Percentiles rank a stretch among this genome's conserved stretches.
phyloP scores from a whole-genome alignment of 2,888 invertebrate genomes.

The Sinodicranocentrus sp. region DNA sequence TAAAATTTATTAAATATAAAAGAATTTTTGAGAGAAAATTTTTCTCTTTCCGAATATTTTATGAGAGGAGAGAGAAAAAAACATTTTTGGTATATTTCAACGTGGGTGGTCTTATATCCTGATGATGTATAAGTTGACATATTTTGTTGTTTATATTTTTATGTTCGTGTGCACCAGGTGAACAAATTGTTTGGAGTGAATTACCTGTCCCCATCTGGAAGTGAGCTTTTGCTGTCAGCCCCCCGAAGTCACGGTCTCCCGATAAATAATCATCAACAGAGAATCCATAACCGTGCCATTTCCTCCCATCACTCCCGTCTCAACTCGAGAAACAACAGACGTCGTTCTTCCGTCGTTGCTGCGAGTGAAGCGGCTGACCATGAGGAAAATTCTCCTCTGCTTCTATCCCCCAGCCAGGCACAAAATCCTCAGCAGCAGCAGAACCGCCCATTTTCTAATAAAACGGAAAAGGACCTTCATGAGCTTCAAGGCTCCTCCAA shows the following conservation, averaged over 20 bases:
- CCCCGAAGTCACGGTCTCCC: conserved; percentile 59
- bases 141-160: no score
- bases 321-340: not conserved
- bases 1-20: no score
- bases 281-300: conserved; percentile 52
- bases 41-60: no score
- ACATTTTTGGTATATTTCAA: no score
- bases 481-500: conserved; percentile 51
- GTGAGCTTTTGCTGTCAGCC: conserved; percentile 49
- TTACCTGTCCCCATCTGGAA: conserved; percentile 78
- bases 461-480: conserved; percentile 40
- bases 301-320: conserved; percentile 52
- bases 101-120: no score
- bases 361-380: conserved; percentile 35
- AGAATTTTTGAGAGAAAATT: no score
- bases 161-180: conserved; percentile 81
- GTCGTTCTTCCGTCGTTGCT: conserved; percentile 15
- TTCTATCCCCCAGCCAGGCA: not conserved
- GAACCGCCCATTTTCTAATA: conserved; percentile 27
- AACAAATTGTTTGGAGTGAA: conserved; percentile 89
- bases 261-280: conserved; percentile 49
- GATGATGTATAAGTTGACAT: no score
- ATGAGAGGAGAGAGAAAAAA: no score
- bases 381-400: conserved; percentile 46
- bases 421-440: conserved; percentile 7